phyloP scores from a whole-genome alignment of 1,140 invertebrate genomes.

The Arion vulgaris region DNA sequence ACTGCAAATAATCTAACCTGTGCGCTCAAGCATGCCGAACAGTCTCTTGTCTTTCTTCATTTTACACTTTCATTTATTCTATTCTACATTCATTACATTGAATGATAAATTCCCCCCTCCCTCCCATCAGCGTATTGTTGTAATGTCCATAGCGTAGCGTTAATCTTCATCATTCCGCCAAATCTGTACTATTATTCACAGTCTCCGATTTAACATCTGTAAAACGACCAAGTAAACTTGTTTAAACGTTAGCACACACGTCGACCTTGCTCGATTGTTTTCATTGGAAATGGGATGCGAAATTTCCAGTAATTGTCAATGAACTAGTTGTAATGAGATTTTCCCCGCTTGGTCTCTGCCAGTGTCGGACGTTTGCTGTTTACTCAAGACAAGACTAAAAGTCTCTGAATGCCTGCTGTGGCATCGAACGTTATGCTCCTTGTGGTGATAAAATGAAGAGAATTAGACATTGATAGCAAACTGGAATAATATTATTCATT shows the following conservation, averaged over 20 bases:
- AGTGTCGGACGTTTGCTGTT: background rate
- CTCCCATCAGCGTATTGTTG: background rate
- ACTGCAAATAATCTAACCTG: constrained; percentile 5
- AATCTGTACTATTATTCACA: background rate
- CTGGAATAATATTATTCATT: background rate
- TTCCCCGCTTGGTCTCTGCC: background rate
- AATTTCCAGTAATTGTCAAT: constrained; percentile 36
- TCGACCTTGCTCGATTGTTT: constrained; percentile 19
- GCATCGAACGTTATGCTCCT: background rate
- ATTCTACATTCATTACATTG: background rate
- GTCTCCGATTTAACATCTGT: constrained; percentile 26
- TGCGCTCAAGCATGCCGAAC: background rate
- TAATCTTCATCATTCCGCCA: background rate
- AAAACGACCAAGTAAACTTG: constrained; percentile 27
- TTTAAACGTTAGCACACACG: background rate
- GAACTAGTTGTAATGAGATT: constrained; percentile 37
- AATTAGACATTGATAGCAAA: background rate
- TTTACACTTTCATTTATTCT: background rate
- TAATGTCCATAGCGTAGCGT: background rate
- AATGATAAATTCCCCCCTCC: background rate
- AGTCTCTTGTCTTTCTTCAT: constrained; percentile 4
- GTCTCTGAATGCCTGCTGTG: background rate
- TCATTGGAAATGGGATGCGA: constrained; percentile 13
- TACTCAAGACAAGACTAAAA: background rate
- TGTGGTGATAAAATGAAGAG: background rate